Base-by-base conservation (phyloP, 1,140 invertebrate species). In the Pissodes strobi region DNA sequence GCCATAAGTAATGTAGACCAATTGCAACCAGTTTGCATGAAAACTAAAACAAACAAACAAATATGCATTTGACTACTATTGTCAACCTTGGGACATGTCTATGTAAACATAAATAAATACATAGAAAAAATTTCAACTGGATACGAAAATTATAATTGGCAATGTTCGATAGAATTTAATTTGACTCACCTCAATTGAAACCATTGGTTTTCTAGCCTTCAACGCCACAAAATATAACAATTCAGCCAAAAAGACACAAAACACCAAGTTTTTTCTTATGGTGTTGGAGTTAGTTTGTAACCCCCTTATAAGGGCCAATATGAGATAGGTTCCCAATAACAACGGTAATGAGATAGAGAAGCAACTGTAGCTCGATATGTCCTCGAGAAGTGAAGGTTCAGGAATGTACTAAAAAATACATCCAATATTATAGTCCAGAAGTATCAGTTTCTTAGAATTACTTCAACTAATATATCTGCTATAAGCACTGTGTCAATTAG, bases 1-100 rank as follows among this genome's bases (percentile, higher is more conserved):
- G 79, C 90, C 93, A 97, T 71, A 93, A 87, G 81, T 97, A 97
- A 77, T 99, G 95, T 39, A 98, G 82, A 15, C 87, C 85, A 76
- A 98, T 98, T 12, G 95, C 94, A 38, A 92, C 84, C 67, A 97
- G 76, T 79, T 95, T 95, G 79, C 95, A 98, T 1, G 86, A 83
- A 72, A 94, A 92, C 84, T 89, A 74, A 74, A 72, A 70, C n/a
- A n/a, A n/a, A n/a, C n/a, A n/a, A n/a, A n/a, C n/a, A n/a, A n/a
- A n/a, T n/a, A n/a, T n/a, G n/a, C n/a, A n/a, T n/a, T n/a, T n/a
- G n/a, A n/a, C n/a, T n/a, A n/a, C n/a, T n/a, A n/a, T n/a, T n/a
- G n/a, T n/a, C n/a, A n/a, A n/a, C n/a, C n/a, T n/a, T n/a, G n/a
- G n/a, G n/a, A n/a, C n/a, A n/a, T n/a, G n/a, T n/a, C n/a, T n/a